phyloP scores from a whole-genome alignment of 2,113 vertebrate genomes.

The Elaphurus davidianus region DNA sequence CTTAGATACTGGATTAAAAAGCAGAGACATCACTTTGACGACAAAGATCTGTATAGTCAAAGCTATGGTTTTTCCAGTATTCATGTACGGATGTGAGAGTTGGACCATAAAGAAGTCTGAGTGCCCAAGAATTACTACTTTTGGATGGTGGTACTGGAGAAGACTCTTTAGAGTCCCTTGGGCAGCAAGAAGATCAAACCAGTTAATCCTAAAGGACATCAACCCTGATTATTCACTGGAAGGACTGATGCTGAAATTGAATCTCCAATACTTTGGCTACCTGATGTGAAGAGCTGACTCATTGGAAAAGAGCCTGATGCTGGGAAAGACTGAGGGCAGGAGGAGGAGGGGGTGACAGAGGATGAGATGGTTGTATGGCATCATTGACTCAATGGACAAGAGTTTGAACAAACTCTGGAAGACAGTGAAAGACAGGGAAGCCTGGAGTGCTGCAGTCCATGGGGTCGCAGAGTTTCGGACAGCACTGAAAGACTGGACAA shows the following conservation, averaged over 20 bases:
- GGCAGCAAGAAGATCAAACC: neutral
- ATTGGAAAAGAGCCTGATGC: neutral
- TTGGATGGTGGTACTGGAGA: neutral
- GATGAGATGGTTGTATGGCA: neutral
- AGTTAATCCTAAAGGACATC: neutral
- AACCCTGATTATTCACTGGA: neutral
- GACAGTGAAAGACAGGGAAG: neutral
- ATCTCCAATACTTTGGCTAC: neutral
- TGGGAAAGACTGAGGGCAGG: neutral
- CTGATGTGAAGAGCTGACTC: neutral
- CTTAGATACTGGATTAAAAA: neutral
- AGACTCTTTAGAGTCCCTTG: neutral
- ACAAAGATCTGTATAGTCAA: neutral
- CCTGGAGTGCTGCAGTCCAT: neutral
- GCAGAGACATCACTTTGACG: neutral
- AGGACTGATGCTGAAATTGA: neutral
- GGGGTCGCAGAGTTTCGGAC: accelerated
- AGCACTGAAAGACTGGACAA: neutral
- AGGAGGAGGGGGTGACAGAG: accelerated
- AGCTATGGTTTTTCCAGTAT: neutral
- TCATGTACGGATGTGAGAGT: neutral
- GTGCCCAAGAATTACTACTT: neutral
- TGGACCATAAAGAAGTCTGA: neutral
- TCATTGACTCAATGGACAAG: neutral
- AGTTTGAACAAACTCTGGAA: neutral